Base-by-base conservation (phyloP, 2,888 invertebrate genomes). In the Galerucella pusilla region DNA sequence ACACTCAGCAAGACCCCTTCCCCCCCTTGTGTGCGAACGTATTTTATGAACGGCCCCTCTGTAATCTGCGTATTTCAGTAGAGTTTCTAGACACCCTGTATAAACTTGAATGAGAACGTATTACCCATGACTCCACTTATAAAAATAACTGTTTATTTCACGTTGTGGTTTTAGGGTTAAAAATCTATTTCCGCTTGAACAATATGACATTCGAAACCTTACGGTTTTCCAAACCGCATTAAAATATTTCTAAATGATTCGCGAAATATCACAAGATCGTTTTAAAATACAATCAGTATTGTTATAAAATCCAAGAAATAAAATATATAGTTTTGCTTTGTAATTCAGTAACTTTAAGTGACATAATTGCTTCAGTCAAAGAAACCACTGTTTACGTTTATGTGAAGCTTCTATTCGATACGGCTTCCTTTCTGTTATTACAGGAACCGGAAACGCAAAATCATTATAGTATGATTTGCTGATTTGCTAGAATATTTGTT, bases 391-490 rank as follows among this genome's bases (percentile, higher is more conserved):
- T 54, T 54, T 54, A 54, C 16, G n/a, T 54, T 54, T 16, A 54
- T 54, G n/a, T 54, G 54, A 16, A 16, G 57, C n/a, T 20, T 57
- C 11, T 11, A 61, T 61, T 61, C 35, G 14, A 35, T 35, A 61
- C 28, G 11, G n/a, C 12, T 61, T 61, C 28, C 61, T 28, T 61
- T 28, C 28, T 35, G 14, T 28, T 14, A 61, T 35, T 61, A 35
- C 61, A 35, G 35, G 61, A 61, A 61, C 61, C 28, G 61, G 61
- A 61, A 61, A 61, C 61, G 61, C 25, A 35, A 35, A 61, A 28
- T 35, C 35, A 61, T 61, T 61, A 35, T 61, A 28, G 12, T 28
- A 35, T 16, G 35, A 7, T 14, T 61, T 35, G 35, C 25, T 61
- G 61, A 61, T 61, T 61, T 28, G 61, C 35, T 28, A 20, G 1